These are phyloP conservation scores for Hypothenemus hampei DNA, from an alignment of 1,140 invertebrate genomes.

Conservation along the genomic window DNA sequence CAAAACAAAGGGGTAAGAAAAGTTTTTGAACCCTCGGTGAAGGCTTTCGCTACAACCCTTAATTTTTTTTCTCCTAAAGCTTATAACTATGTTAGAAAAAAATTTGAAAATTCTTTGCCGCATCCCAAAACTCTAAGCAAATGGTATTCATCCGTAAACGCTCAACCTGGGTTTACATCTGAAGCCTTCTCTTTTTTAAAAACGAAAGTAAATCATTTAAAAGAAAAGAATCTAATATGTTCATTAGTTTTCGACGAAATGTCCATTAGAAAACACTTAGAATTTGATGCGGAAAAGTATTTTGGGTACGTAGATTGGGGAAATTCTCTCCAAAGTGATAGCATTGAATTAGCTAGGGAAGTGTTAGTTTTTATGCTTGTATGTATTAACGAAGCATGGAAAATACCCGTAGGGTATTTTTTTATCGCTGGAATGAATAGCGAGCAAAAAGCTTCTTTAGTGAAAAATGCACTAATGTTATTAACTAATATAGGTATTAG, in stretches of 20 bases:
- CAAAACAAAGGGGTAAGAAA: slow-evolving; percentile 2
- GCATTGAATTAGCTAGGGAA: slow-evolving; percentile 2
- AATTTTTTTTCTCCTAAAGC: slow-evolving; percentile 17
- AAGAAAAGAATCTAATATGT: not conserved
- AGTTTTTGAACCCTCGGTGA: not conserved
- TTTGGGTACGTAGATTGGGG: slow-evolving; percentile 21
- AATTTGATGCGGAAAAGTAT: slow-evolving; percentile 12
- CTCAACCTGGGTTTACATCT: slow-evolving; percentile 14
- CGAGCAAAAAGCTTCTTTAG: slow-evolving; percentile 1
- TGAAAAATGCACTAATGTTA: not conserved
- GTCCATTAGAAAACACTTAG: slow-evolving; percentile 5
- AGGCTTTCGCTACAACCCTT: slow-evolving; percentile 18
- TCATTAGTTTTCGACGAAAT: slow-evolving; percentile 21
- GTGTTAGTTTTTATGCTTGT: slow-evolving; percentile 15
- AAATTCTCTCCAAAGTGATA: not conserved
- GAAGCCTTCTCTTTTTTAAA: slow-evolving; percentile 3
- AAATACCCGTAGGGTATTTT: slow-evolving; percentile 20
- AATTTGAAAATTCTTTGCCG: slow-evolving; percentile 16
- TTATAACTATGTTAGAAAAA: slow-evolving; percentile 18
- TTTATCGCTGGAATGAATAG: not conserved
- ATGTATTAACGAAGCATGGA: slow-evolving; percentile 10
- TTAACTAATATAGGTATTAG: not conserved
- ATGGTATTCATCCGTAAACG: slow-evolving; percentile 19
- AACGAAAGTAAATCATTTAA: slow-evolving; percentile 1
- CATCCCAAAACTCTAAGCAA: slow-evolving; percentile 15